phyloP scores from a whole-genome alignment of 2,888 invertebrate species.

The Tanytarsus gracilentus region DNA sequence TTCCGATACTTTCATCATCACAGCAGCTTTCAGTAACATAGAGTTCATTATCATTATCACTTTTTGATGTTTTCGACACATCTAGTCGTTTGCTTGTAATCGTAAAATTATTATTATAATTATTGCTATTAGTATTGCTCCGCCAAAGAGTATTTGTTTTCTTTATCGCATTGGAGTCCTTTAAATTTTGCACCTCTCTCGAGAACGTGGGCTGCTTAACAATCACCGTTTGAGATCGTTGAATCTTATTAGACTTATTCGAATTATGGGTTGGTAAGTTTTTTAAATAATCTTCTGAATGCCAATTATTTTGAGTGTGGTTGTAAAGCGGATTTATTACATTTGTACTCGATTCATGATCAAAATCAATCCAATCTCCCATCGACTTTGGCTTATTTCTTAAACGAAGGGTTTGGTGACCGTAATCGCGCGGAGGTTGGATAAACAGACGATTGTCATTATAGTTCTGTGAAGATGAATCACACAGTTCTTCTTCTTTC shows the following conservation, averaged over 20 bases:
- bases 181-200: not conserved
- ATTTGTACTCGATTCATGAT: constrained; percentile 32
- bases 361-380: constrained; percentile 5
- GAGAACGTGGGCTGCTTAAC: constrained; percentile 33
- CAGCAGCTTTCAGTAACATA: no score
- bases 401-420: not conserved
- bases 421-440: no score
- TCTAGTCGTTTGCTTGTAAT: no score
- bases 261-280: not conserved
- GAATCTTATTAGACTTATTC: constrained; percentile 31
- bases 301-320: constrained; percentile 14
- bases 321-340: constrained; percentile 29
- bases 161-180: no score
- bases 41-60: no score
- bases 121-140: no score
- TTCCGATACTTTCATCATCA: not conserved
- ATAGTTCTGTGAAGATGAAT: no score
- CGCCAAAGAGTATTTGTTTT: no score
- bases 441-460: no score
- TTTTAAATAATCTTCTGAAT: constrained; percentile 7
- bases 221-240: constrained; percentile 41
- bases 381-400: constrained; percentile 30
- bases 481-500: constrained; percentile 33
- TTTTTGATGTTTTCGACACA: no score
- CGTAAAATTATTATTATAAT: no score